phyloP scores from a whole-genome alignment of 2,797 vertebrate species.

The Delichon dasypus region DNA sequence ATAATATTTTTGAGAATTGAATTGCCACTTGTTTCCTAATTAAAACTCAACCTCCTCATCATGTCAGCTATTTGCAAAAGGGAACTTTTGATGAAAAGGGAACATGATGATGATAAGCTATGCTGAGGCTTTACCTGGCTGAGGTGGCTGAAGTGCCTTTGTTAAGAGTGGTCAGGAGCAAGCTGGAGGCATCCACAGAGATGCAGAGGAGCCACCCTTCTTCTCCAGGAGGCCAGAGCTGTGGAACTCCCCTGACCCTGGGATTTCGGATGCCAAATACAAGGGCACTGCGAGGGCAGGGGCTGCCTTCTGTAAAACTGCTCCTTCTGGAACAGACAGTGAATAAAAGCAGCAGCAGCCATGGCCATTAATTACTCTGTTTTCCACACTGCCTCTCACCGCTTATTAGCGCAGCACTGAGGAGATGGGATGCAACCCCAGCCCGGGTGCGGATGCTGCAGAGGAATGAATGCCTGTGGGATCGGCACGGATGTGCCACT shows the following conservation, averaged over 20 bases:
- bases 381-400: neutral
- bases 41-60: neutral
- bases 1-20: neutral
- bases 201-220: neutral
- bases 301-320: neutral
- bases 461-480: neutral
- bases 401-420: neutral
- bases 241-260: neutral
- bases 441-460: neutral
- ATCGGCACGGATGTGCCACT: neutral
- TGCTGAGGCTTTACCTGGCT: neutral
- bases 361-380: slow-evolving; percentile 26
- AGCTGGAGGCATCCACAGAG: neutral
- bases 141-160: neutral
- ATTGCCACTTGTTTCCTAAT: slow-evolving; percentile 18
- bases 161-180: neutral
- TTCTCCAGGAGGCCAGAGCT: neutral
- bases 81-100: neutral
- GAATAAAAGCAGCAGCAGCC: slow-evolving; percentile 18
- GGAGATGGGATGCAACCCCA: neutral
- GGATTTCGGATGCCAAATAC: neutral
- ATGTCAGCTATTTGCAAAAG: neutral
- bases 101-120: neutral
- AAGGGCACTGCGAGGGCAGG: neutral
- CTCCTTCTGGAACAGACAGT: slow-evolving; percentile 9